Evolutionary conservation across 2,113 vertebrate species (phyloP).

Genomic region (Corvus hawaiiensis): DNA sequence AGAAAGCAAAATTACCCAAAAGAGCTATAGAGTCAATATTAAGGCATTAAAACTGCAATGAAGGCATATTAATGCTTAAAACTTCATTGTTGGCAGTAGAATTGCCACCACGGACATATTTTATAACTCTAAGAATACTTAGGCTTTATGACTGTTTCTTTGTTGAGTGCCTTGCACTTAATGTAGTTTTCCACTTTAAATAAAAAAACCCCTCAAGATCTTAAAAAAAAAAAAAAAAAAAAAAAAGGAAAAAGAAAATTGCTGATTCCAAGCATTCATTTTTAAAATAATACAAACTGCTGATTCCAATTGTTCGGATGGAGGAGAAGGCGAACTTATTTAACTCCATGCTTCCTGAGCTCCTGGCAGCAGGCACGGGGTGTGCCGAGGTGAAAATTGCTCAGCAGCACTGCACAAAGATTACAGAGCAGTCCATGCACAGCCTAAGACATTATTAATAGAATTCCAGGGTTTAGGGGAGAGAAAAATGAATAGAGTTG

Average conservation of each 20-base stretch:
- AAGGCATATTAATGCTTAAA: conserved; percentile 88
- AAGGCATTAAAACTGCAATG: conserved; percentile 88
- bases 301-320: conserved; percentile 78
- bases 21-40: conserved; percentile 88
- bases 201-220: conserved; percentile 75
- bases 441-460: neutral
- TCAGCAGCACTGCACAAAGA: neutral
- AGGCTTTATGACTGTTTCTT: conserved; percentile 82
- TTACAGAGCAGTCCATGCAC: neutral
- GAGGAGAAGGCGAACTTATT: conserved; percentile 68
- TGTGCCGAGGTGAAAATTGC: neutral
- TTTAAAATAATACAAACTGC: conserved; percentile 83
- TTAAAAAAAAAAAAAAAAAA: conserved; percentile 48
- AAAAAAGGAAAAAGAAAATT: conserved; percentile 68
- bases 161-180: conserved; percentile 81
- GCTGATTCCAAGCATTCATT: conserved; percentile 80
- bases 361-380: neutral
- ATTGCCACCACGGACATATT: conserved; percentile 85
- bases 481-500: neutral
- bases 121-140: conserved; percentile 85
- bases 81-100: conserved; percentile 84
- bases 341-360: conserved; percentile 76
- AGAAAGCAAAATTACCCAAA: conserved; percentile 87
- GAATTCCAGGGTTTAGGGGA: neutral
- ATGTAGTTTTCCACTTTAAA: conserved; percentile 85